Base-by-base conservation (phyloP, 2,888 invertebrate genomes). In the Drosophila meridionalis region DNA sequence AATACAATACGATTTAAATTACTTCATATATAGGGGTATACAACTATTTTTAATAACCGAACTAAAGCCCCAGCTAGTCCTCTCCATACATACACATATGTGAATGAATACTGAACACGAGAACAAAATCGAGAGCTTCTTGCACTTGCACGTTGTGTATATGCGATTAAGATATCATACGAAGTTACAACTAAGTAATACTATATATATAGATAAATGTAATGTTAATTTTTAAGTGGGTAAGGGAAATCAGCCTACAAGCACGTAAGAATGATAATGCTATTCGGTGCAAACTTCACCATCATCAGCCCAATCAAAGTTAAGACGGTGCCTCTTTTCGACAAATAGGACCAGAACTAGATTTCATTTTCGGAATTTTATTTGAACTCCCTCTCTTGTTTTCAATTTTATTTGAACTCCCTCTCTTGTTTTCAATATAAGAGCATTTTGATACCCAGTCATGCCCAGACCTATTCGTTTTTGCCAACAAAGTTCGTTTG, bases 101-200 rank as follows among this genome's bases (percentile, higher is more conserved):
- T 55, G 43, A 53, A 63, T 61, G 42, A 67, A 50, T 55, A 50
- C 55, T 43, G 62, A 71, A 64, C 71, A 77, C 71, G 59, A 84
- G 74, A 80, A 84, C 90, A 91, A 90, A 90, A 91, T 90, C 91
- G 89, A 91, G 91, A 90, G 90, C 90, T 90, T 90, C 90, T 89
- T 86, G 83, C 82, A 88, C 76, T 78, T 52, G 42, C 62, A 66
- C 58, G 43, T 55, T 77, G 64, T 64, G 58, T 50, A 61, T 28
- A 60, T 75, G 69, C 58, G 40, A 50, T 61, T 20, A 70, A 38
- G 53, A 58, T 53, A 57, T 52, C 47, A 68, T 69, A 69, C 28
- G 36, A 63, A 42, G 36, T 50, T 70, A 70, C 3, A 64, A 55
- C 38, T 63, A 50, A 60, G 40, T 56, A 43, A 36, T 53, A 52